Evolutionary conservation across 2,797 vertebrate species (phyloP).

Genomic region (Bradypus variegatus): DNA sequence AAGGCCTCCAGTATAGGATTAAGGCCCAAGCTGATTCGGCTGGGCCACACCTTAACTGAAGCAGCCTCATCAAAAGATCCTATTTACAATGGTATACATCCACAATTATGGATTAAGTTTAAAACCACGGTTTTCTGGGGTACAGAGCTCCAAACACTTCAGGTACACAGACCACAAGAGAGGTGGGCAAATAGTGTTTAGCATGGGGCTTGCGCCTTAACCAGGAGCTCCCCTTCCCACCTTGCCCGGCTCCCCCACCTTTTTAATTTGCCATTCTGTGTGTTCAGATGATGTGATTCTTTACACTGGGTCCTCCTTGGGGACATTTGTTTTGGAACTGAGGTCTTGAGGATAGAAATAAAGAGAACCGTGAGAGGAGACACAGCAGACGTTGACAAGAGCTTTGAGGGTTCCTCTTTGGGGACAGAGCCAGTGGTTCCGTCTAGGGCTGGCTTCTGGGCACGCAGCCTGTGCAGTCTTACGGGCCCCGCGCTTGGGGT

Average conservation of each 20-base stretch:
- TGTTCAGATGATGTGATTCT: not conserved
- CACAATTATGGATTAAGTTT: too few species aligned
- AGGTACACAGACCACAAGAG: too few species aligned
- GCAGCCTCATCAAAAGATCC: too few species aligned
- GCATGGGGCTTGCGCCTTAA: accelerated
- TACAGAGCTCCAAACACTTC: too few species aligned
- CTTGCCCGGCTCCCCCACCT: not conserved
- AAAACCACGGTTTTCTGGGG: too few species aligned
- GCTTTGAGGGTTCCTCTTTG: not conserved
- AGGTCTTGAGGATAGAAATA: not conserved
- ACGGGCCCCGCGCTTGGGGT: not conserved
- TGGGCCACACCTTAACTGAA: too few species aligned
- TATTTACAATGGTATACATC: too few species aligned
- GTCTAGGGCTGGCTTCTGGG: not conserved
- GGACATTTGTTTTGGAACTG: not conserved
- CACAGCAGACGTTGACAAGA: not conserved
- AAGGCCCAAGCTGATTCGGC: too few species aligned
- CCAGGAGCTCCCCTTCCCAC: not conserved
- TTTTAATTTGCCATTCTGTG: not conserved
- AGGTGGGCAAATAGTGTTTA: not conserved
- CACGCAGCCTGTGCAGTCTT: not conserved
- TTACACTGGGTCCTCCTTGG: not conserved
- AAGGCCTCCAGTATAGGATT: too few species aligned
- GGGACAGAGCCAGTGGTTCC: not conserved
- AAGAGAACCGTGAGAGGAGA: not conserved